Percentiles rank a stretch among this genome's conserved stretches.
phyloP scores from a whole-genome alignment of 2,888 invertebrate genomes.

The Macaria notata region DNA sequence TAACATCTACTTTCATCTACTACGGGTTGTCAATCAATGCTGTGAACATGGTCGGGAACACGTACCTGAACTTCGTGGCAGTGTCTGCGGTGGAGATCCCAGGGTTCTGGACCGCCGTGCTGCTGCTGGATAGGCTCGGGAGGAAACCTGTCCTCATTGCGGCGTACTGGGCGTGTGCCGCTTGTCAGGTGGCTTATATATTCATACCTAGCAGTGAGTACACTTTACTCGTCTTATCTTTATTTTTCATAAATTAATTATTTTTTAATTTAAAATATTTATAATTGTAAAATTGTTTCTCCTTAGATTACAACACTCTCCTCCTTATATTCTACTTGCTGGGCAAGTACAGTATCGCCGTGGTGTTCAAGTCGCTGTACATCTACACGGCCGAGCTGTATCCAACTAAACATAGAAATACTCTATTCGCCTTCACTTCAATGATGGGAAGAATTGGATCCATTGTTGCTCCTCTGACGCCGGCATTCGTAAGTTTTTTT shows the following conservation, averaged over 20 bases:
- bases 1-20: slow-evolving; percentile 84
- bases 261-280: background rate
- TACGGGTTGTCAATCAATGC: slow-evolving; percentile 85
- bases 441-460: slow-evolving; percentile 86
- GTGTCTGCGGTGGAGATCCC: slow-evolving; percentile 85
- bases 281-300: no score
- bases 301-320: slow-evolving; percentile 37
- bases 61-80: slow-evolving; percentile 83
- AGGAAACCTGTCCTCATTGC: slow-evolving; percentile 80
- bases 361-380: slow-evolving; percentile 81
- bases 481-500: slow-evolving; percentile 74
- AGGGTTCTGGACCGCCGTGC: slow-evolving; percentile 82
- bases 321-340: slow-evolving; percentile 75
- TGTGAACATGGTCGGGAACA: slow-evolving; percentile 83
- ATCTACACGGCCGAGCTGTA: slow-evolving; percentile 85
- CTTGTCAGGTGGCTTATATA: slow-evolving; percentile 79
- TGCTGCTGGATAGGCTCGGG: slow-evolving; percentile 81
- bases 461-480: slow-evolving; percentile 85
- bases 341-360: slow-evolving; percentile 83
- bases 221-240: no score
- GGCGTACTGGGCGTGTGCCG: slow-evolving; percentile 81
- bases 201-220: slow-evolving; percentile 72
- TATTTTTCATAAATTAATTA: background rate
- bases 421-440: slow-evolving; percentile 83
- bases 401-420: slow-evolving; percentile 84